Percentiles rank a stretch among this genome's conserved stretches.
Evolutionary conservation across 2,113 vertebrate species (phyloP).

Genomic region (Sarotherodon lohbergeri): DNA sequence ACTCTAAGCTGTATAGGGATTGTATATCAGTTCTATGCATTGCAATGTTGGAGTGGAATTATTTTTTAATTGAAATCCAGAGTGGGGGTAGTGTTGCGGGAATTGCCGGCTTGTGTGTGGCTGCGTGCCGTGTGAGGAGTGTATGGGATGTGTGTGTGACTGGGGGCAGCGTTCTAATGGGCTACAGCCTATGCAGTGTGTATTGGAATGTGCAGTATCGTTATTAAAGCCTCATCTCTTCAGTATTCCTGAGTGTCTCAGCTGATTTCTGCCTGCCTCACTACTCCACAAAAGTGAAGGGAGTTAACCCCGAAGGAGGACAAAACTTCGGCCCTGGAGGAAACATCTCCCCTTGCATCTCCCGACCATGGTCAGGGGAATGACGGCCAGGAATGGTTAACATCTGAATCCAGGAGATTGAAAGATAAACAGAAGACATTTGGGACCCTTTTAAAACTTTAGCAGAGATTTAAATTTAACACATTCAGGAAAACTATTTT

Average conservation of each 20-base stretch:
- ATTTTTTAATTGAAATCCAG: no score
- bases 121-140: no score
- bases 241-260: not conserved
- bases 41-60: no score
- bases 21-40: no score
- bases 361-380: not conserved
- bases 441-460: not conserved
- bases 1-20: no score
- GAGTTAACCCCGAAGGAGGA: not conserved
- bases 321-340: not conserved
- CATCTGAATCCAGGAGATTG: not conserved
- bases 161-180: rapidly evolving
- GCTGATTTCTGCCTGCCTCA: not conserved
- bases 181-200: not conserved
- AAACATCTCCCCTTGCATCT: not conserved
- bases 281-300: not conserved
- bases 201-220: not conserved
- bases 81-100: no score
- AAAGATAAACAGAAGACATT: not conserved
- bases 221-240: not conserved
- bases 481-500: not conserved
- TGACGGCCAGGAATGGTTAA: not conserved
- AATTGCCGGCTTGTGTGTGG: no score
- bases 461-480: not conserved
- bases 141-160: not conserved